A percentile compares a stretch with the other conserved stretches of the same genome.
Evolutionary conservation across 2,888 invertebrate species (phyloP).

Genomic region (Stegana nigrithorax): DNA sequence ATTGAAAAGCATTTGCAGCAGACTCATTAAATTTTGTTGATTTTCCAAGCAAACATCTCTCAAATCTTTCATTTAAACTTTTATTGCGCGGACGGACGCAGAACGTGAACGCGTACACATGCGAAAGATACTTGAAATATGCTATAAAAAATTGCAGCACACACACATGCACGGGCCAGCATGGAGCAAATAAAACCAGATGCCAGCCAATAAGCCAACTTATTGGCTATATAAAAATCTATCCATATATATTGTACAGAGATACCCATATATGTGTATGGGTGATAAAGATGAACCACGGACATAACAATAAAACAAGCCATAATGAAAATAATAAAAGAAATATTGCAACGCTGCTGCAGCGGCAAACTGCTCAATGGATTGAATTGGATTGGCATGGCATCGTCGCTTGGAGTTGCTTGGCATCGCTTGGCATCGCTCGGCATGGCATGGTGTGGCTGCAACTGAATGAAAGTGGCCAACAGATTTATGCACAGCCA

Average conservation of each 20-base stretch:
- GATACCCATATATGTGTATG: not conserved
- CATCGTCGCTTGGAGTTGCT: not conserved
- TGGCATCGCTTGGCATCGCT: not conserved
- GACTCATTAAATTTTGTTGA: too few species aligned
- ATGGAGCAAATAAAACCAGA: not conserved
- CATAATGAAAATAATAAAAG: slow-evolving; percentile 50
- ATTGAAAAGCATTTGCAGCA: too few species aligned
- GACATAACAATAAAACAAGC: slow-evolving; percentile 47
- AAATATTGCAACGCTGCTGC: slow-evolving; percentile 33
- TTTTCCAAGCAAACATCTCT: too few species aligned
- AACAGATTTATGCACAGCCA: not conserved
- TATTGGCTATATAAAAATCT: slow-evolving; percentile 13
- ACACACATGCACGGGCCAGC: not conserved
- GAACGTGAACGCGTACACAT: too few species aligned
- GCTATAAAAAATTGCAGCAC: too few species aligned
- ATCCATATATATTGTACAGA: not conserved
- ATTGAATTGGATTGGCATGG: slow-evolving; percentile 32
- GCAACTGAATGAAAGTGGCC: too few species aligned
- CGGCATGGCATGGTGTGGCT: not conserved
- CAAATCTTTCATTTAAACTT: too few species aligned
- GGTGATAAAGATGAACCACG: slow-evolving; percentile 36
- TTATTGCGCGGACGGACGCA: too few species aligned
- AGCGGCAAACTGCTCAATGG: slow-evolving; percentile 19
- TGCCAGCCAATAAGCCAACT: not conserved
- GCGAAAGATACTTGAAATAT: too few species aligned